Conservation (phyloP, 2,797 vertebrate species). For the Alca torda region DNA sequence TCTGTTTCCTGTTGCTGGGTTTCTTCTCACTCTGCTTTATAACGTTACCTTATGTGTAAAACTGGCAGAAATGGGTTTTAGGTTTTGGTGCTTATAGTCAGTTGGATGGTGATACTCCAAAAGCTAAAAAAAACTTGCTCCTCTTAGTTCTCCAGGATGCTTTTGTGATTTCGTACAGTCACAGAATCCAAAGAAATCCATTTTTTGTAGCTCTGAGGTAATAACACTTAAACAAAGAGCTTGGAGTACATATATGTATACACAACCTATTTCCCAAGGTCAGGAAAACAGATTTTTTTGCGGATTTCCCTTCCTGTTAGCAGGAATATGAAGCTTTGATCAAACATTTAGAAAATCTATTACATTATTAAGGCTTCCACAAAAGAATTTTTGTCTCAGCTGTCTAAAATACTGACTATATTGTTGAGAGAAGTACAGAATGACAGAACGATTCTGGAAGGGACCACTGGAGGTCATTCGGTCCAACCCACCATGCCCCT, state of each 20-base stretch:
- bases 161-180: not conserved
- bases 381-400: not conserved
- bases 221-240: conserved; percentile 59
- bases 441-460: not conserved
- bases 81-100: conserved; percentile 27
- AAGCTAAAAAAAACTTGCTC: conserved; percentile 48
- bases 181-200: conserved; percentile 61
- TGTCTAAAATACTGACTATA: not conserved
- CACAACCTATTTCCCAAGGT: conserved; percentile 43
- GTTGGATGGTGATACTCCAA: conserved; percentile 16
- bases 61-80: not conserved
- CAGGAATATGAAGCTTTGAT: not conserved
- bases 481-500: not conserved
- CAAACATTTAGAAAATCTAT: not conserved
- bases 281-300: not conserved
- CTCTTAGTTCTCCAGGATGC: not conserved
- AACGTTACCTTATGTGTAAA: not conserved
- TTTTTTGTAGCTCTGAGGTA: conserved; percentile 66
- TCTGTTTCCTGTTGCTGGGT: not conserved
- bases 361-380: not conserved
- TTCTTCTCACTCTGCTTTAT: not conserved
- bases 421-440: not conserved
- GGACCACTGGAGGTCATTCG: not conserved
- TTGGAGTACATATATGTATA: conserved; percentile 47
- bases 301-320: not conserved